Base-by-base conservation (phyloP, 2,113 vertebrate species). In the Triplophysa siluroides region DNA sequence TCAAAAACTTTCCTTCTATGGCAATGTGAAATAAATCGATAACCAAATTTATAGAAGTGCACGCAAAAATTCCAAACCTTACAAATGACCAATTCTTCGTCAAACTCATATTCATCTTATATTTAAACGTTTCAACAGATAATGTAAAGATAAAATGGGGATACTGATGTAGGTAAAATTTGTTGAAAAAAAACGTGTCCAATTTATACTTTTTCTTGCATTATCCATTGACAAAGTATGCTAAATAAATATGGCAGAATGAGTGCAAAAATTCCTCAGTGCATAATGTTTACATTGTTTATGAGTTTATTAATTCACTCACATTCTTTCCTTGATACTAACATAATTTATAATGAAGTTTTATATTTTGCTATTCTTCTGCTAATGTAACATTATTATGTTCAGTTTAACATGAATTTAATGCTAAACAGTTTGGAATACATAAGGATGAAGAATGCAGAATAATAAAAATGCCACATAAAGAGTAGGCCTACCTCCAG, bases 1-100 rank as follows among this genome's bases (percentile, higher is more conserved):
- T 67, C 72, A 68, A 69, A 83, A 83, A 81, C 79, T 83, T 76
- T 78, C 70, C 76, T 60, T 41, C 68, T 77, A 71, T 9, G 26
- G 16, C 38, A 19, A 54, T 72, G 54, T 60, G 2, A 41, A 74
- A 58, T 62, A 79, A 45, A 29, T 54, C 24, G 11, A 33, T 38
- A 33, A 16, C 26, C 45, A 45, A 61, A 61, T 60, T 54, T 74
- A 18, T 38, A 21, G 26, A 11, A 18, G 18, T 45, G 23, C 21
- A 26, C 8, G 12, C n/a, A 21, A 41, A 29, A 26, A 9, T 1
- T 11, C 2, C 13, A 43, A 60, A 24, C 33, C 13, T 23, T 24
- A 2, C n/a, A 23, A n/a, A 16, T 18, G 33, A 41, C 2, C 21
- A 10, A 71, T 29, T 19, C 23, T 7, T 8, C 8, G 38, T n/a